Percentiles rank a stretch among this genome's conserved stretches.
phyloP scores from a whole-genome alignment of 1,140 invertebrate genomes.

The Eciton burchellii region DNA sequence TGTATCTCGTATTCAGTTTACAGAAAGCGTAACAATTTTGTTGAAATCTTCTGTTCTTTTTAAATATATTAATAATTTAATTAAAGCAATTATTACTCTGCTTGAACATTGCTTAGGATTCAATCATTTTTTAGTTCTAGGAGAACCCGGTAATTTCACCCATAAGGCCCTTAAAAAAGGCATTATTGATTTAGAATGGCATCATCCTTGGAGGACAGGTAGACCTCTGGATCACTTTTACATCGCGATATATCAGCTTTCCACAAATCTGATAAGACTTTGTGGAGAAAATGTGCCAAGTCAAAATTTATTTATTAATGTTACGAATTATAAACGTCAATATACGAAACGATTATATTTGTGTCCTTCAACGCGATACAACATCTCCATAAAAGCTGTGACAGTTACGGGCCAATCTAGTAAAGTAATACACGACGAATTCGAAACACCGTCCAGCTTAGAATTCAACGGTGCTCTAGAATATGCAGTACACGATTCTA shows the following conservation, averaged over 20 bases:
- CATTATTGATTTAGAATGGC: constrained; percentile 60
- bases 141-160: constrained; percentile 35
- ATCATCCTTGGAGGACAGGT: constrained; percentile 67
- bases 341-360: constrained; percentile 62
- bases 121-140: constrained; percentile 31
- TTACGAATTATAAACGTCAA: constrained; percentile 18
- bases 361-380: constrained; percentile 64
- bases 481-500: constrained; percentile 14
- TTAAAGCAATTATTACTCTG: background rate
- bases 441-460: constrained; percentile 36
- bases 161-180: constrained; percentile 15
- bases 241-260: constrained; percentile 19
- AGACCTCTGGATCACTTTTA: constrained; percentile 46
- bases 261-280: constrained; percentile 39
- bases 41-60: background rate
- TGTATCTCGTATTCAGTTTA: background rate
- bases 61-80: background rate
- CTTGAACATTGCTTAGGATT: background rate
- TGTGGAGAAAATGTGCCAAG: no score
- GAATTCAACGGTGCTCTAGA: constrained; percentile 46
- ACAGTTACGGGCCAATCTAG: constrained; percentile 33
- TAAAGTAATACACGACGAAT: fast-evolving
- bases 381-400: constrained; percentile 57
- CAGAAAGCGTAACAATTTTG: background rate
- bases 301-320: no score